These are phyloP conservation scores for Hybognathus amarus DNA, from an alignment of 2,797 vertebrate species.

Conservation along the genomic window DNA sequence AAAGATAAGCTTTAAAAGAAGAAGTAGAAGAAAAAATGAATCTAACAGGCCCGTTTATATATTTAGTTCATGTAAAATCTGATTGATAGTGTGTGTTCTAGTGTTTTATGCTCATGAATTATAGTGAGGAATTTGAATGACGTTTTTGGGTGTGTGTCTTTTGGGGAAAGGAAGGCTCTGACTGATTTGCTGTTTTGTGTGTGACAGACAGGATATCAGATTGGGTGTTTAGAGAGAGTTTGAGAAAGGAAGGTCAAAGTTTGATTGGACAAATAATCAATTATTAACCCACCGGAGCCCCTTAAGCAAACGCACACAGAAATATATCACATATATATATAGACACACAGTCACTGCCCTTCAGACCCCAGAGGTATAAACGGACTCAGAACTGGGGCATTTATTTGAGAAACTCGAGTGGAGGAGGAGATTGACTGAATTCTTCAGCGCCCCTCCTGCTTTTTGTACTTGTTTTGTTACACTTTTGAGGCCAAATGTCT, in stretches of 20 bases:
- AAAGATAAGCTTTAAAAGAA: conserved; percentile 5
- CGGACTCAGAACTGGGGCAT: conserved; percentile 26
- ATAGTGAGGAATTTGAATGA: background rate
- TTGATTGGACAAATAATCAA: conserved; percentile 50
- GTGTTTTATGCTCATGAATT: background rate
- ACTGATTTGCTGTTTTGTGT: conserved; percentile 39
- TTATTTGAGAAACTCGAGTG: conserved; percentile 36
- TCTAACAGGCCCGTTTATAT: background rate
- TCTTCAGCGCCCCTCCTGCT: conserved; percentile 54
- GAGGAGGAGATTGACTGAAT: conserved; percentile 61
- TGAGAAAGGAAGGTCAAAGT: conserved; percentile 64
- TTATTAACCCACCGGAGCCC: conserved; percentile 59
- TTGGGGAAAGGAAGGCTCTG: background rate
- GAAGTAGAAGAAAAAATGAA: background rate
- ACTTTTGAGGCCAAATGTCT: background rate
- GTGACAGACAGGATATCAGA: background rate
- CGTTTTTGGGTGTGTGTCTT: conserved; percentile 32
- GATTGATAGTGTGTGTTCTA: background rate
- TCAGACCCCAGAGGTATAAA: conserved; percentile 31
- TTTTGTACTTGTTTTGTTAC: background rate
- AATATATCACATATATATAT: background rate
- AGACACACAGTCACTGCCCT: background rate
- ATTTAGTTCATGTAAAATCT: background rate
- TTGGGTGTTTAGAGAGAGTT: background rate
- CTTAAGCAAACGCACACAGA: background rate